Percentiles rank a stretch among this genome's conserved stretches.
phyloP scores from a whole-genome alignment of 2,888 invertebrate species.

The Leuctra nigra region DNA sequence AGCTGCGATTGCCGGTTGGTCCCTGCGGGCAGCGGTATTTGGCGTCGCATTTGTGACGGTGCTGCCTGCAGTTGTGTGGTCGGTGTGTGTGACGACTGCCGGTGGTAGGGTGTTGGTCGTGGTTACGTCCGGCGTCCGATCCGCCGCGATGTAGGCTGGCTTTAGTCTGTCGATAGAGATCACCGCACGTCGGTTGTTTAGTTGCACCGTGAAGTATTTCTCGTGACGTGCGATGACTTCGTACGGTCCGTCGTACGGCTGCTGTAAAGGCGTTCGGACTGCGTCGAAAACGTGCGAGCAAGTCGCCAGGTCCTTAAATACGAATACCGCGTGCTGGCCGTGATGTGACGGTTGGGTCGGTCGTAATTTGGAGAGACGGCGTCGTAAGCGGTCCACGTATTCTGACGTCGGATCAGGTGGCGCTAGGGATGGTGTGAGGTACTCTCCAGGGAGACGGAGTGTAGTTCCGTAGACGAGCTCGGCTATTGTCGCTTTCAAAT shows the following conservation, averaged over 20 bases:
- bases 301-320: constrained; percentile 25
- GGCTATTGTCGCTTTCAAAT: neutral
- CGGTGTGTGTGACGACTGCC: no score
- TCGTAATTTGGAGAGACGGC: constrained; percentile 28
- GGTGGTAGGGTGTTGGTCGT: no score
- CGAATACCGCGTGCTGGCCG: constrained; percentile 15
- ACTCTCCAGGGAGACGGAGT: neutral
- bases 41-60: no score
- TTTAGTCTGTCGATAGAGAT: constrained; percentile 29
- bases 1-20: no score
- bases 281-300: constrained; percentile 27
- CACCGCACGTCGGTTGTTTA: constrained; percentile 14
- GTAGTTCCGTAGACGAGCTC: neutral
- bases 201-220: constrained; percentile 20
- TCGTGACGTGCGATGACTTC: constrained; percentile 19
- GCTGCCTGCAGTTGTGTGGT: no score
- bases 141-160: no score
- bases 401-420: no score
- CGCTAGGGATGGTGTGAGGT: no score
- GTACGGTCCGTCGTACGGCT: constrained; percentile 28
- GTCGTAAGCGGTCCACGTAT: constrained; percentile 31
- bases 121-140: no score
- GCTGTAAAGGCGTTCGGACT: constrained; percentile 23
- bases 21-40: no score
- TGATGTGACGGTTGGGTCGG: constrained; percentile 9